Percentiles rank a stretch among this genome's conserved stretches.
Evolutionary conservation across 1,140 invertebrate genomes (phyloP).

Genomic region (Rhizoglyphus robini): DNA sequence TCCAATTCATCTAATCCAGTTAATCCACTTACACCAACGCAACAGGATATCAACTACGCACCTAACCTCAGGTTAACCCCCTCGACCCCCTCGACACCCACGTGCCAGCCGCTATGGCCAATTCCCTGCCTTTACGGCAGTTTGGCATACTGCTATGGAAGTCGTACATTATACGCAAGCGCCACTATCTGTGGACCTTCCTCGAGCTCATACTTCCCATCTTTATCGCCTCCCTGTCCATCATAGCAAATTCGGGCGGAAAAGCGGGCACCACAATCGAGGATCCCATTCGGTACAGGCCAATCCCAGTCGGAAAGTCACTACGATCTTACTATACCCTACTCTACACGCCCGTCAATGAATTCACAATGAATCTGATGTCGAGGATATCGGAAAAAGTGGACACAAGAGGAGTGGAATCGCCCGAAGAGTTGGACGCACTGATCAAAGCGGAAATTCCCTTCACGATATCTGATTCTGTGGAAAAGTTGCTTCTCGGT

Average conservation of each 20-base stretch:
- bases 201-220: slow-evolving; percentile 31
- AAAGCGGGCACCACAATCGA: slow-evolving; percentile 11
- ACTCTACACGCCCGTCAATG: slow-evolving; percentile 19
- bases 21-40: not conserved
- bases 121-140: slow-evolving; percentile 7
- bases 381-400: not conserved
- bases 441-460: slow-evolving; percentile 16
- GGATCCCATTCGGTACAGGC: slow-evolving; percentile 14
- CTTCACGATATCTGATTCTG: slow-evolving; percentile 18
- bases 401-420: slow-evolving; percentile 4
- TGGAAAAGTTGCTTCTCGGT: slow-evolving; percentile 16
- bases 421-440: slow-evolving; percentile 1
- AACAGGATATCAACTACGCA: too few species aligned
- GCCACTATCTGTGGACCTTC: slow-evolving; percentile 27
- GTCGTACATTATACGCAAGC: slow-evolving; percentile 23
- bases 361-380: slow-evolving; percentile 18
- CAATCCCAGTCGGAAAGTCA: slow-evolving; percentile 1
- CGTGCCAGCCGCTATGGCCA: not conserved
- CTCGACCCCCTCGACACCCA: not conserved
- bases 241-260: slow-evolving; percentile 16
- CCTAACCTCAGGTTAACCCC: too few species aligned
- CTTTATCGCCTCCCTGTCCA: slow-evolving; percentile 11
- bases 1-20: not conserved
- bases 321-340: slow-evolving; percentile 15
- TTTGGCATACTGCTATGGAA: slow-evolving; percentile 24